A percentile compares a stretch with the other conserved stretches of the same genome.
Conservation (phyloP, 2,888 invertebrate species). For the Scaptomyza reducta region DNA sequence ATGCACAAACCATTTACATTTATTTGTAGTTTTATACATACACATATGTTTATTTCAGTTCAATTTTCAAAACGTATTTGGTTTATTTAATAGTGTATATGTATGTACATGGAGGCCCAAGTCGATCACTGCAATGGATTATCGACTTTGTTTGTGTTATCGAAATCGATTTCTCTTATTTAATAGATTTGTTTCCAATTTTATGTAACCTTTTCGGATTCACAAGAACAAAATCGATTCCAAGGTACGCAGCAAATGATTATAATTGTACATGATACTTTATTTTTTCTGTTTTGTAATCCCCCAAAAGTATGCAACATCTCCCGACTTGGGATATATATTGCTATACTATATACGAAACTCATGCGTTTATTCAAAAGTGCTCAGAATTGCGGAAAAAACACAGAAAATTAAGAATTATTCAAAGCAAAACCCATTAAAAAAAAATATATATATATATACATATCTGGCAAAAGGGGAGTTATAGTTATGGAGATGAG, state of each 20-base stretch:
- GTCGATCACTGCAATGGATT: slow-evolving; percentile 1
- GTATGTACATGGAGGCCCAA: neutral
- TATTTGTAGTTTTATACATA: slow-evolving; percentile 15
- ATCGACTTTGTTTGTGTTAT: too few relatives aligned
- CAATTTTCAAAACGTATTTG: neutral
- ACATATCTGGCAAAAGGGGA: slow-evolving; percentile 1
- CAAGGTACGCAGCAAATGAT: too few relatives aligned
- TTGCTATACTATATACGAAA: slow-evolving; percentile 7
- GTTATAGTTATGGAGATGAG: slow-evolving; percentile 36
- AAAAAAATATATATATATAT: neutral
- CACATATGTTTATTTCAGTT: neutral
- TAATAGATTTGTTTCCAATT: too few relatives aligned
- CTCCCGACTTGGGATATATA: slow-evolving; percentile 9
- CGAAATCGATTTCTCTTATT: too few relatives aligned
- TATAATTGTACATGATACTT: neutral
- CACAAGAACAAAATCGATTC: too few relatives aligned
- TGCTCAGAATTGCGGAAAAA: slow-evolving; percentile 18
- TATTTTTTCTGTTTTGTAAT: neutral
- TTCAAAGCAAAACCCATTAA: slow-evolving; percentile 3
- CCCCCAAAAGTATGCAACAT: slow-evolving; percentile 30
- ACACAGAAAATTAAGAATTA: neutral
- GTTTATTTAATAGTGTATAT: too few relatives aligned
- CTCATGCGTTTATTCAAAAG: slow-evolving; percentile 33
- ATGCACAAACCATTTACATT: slow-evolving; percentile 51
- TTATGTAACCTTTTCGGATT: too few relatives aligned